Evolutionary conservation across 1,140 invertebrate species (phyloP), one percentile per base, ranked within the genome.

Genomic region (Goniozus legneri): DNA sequence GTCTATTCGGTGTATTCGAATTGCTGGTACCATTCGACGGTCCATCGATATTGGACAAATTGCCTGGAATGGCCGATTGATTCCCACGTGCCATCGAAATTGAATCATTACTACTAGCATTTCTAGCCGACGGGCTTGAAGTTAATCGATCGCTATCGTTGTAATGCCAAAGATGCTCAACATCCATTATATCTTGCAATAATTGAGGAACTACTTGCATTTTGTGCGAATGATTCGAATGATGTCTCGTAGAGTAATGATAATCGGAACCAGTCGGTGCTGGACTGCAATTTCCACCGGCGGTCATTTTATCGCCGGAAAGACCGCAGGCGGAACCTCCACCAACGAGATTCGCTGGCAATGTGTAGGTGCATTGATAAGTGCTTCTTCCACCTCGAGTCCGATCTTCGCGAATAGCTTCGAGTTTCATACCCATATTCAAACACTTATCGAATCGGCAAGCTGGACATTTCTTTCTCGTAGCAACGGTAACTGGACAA

Each of bases 371-470:
- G 69, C 91, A 95, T 61, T 94, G 92, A 72, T 97, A 98, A 10
- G 92, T 96, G 54, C 92, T 96, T 46, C 95, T 82, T 16, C 95
- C 95, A 42, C 95, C 95, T 47, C 95, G 79, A 0, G 94, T 96
- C 52, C 95, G 79, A 74, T 98, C 95, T 66, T 95, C 92, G 51
- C 95, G 78, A 34, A 98, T 97, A 1, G 95, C 95, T 85, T 97
- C 94, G 14, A 97, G 76, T 71, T 95, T 97, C 95, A 98, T 98
- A 27, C 95, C 95, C 73, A 90, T 92, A 18, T 89, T 86, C 12
- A 97, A 82, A 74, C 95, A 98, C 77, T 97, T 97, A 46, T 95
- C 88, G 67, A 97, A 97, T n/a, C 95, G 80, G 71, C 95, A 98
- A 12, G 93, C 92, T 0, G 95, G 94, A 69, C 95, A 98, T 67